Evolutionary conservation across 2,888 invertebrate genomes (phyloP).

Genomic region (Oscheius onirici): DNA sequence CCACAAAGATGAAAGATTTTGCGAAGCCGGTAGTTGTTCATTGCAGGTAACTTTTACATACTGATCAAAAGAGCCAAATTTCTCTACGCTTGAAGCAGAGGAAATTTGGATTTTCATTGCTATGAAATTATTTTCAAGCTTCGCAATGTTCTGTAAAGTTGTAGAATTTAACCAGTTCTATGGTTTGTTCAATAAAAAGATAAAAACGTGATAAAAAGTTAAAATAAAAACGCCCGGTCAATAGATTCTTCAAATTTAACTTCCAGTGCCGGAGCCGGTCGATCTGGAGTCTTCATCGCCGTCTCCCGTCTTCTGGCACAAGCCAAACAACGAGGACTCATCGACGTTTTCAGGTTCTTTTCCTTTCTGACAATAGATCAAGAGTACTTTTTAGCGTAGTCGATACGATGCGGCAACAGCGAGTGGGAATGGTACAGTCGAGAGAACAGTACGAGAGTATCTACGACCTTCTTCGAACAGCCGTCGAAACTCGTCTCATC

Average conservation of each 20-base stretch:
- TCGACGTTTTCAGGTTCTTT: conserved; percentile 48
- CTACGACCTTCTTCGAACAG: conserved; percentile 18
- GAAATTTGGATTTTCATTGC: no score
- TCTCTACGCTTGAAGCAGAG: no score
- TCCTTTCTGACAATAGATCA: background rate
- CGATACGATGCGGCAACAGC: conserved; percentile 27
- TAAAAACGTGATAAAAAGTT: no score
- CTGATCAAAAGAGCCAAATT: no score
- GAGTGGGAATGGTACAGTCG: conserved; percentile 29
- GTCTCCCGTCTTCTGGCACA: conserved; percentile 39
- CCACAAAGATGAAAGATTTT: conserved; percentile 37
- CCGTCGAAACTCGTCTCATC: conserved; percentile 18
- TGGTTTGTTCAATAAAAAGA: no score
- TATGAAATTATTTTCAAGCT: no score
- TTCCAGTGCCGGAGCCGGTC: conserved; percentile 67
- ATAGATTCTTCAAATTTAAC: no score
- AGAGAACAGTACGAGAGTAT: conserved; percentile 30
- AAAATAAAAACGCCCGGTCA: no score
- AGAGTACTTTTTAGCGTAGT: conserved; percentile 18
- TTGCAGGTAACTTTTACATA: conserved; percentile 51
- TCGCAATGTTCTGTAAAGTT: no score
- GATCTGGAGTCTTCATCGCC: conserved; percentile 68
- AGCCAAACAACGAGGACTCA: conserved; percentile 42
- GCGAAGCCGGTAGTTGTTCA: conserved; percentile 64
- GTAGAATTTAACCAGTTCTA: no score